Conservation (phyloP, 2,888 invertebrate genomes). For the Apamea epomidion region DNA sequence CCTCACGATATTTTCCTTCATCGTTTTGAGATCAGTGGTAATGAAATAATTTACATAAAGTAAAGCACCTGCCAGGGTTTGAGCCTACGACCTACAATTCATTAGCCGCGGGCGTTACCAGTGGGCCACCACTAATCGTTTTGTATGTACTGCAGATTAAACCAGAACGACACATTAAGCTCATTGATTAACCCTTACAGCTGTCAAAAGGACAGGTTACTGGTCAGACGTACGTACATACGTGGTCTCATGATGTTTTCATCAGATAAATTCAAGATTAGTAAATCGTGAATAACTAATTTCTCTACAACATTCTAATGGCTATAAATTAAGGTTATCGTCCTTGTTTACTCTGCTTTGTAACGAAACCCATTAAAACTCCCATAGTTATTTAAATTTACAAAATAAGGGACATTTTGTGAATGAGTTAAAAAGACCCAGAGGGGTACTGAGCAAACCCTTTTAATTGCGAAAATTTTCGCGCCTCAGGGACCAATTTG, state of each 20-base stretch:
- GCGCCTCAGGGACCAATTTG: conserved; percentile 58
- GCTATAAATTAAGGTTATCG: conserved; percentile 39
- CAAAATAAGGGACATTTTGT: conserved; percentile 54
- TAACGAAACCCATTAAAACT: conserved; percentile 45
- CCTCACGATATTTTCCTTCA: too few species aligned
- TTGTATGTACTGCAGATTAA: background rate
- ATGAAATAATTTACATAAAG: too few species aligned
- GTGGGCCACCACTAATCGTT: background rate
- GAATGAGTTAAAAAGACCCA: conserved; percentile 65
- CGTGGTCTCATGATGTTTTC: background rate
- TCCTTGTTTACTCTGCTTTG: conserved; percentile 37
- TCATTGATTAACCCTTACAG: background rate
- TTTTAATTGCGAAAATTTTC: conserved; percentile 65
- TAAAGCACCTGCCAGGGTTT: too few species aligned
- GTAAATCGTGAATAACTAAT: conserved; percentile 13
- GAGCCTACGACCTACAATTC: too few species aligned
- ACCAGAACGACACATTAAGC: background rate
- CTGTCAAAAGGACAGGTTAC: background rate
- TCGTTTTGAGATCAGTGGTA: too few species aligned
- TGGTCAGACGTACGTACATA: background rate
- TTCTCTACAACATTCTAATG: conserved; percentile 29
- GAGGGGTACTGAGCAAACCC: conserved; percentile 48
- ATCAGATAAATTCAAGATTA: background rate
- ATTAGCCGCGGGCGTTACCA: too few species aligned
- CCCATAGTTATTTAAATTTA: conserved; percentile 55